Conservation (phyloP, 2,888 invertebrate genomes). For the Microplitis manilae region DNA sequence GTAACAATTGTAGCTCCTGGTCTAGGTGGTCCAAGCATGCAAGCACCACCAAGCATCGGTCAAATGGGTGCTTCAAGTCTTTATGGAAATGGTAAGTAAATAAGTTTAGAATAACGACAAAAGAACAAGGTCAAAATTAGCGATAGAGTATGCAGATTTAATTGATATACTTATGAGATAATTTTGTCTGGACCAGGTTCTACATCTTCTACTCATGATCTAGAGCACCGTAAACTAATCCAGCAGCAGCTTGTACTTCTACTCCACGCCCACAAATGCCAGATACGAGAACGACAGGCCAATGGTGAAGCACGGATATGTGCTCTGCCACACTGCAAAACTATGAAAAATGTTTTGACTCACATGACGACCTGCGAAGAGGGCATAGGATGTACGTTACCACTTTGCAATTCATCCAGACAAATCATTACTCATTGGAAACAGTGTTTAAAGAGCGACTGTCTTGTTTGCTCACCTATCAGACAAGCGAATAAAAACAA, state of each 20-base stretch:
- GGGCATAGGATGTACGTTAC: constrained; percentile 91
- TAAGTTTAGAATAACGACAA: background rate
- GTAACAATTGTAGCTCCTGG: constrained; percentile 72
- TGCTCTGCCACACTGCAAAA: constrained; percentile 96
- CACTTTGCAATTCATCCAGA: constrained; percentile 98
- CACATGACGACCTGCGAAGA: constrained; percentile 98
- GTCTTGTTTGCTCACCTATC: constrained; percentile 97
- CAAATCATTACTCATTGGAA: constrained; percentile 99
- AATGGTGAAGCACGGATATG: constrained; percentile 90
- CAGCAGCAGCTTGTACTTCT: constrained; percentile 98
- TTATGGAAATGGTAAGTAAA: constrained; percentile 67
- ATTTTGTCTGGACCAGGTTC: constrained; percentile 69
- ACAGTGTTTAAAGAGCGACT: constrained; percentile 94
- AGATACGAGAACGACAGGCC: constrained; percentile 91
- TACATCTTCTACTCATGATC: constrained; percentile 83
- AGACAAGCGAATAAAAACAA: constrained; percentile 90
- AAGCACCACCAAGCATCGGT: constrained; percentile 75
- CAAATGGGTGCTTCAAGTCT: constrained; percentile 69
- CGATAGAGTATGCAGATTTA: background rate
- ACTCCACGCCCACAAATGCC: constrained; percentile 99
- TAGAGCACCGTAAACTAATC: constrained; percentile 97
- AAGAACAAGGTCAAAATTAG: background rate
- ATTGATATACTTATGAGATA: constrained; percentile 40
- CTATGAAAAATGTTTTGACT: constrained; percentile 98
- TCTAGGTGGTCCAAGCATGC: constrained; percentile 74